Evolutionary conservation across 2,888 invertebrate species (phyloP), one percentile per base, ranked within the genome.

Genomic region (Calephelis perditalis): DNA sequence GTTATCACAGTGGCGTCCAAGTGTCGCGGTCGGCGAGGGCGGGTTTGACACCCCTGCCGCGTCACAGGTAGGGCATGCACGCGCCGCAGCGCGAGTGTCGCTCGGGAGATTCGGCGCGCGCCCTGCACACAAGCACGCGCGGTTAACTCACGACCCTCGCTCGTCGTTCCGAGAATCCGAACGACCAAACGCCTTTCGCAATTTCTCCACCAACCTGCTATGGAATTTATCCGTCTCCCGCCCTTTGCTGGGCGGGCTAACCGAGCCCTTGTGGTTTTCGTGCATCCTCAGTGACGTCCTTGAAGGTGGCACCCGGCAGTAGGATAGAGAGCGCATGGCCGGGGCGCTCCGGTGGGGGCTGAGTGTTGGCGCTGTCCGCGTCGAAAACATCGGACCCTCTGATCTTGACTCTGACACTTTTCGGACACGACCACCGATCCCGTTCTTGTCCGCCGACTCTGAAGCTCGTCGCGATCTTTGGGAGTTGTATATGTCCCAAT

Each of bases 401-500:
- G 95, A 95, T 68, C 94, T 94, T 44, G 92, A 92, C 82, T 95
- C 95, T 37, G 95, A 95, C 70, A 94, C 93, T 89, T 95, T 95
- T 71, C 78, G 69, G 66, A 75, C 67, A 65, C 69, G 64, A 62
- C 78, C 66, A 65, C 70, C 81, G 55, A 66, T 65, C 9, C 66
- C 71, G 54, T 64, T 66, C 70, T 86, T 84, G 74, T 86, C 86
- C 71, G 78, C 74, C 9, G 95, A 94, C 84, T 96, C 96, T 8
- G 96, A 96, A 54, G 93, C 92, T 68, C 95, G 93, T 70, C 96
- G 92, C 61, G 94, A 93, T 66, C 96, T 93, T 81, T 94, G 94
- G 68, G 95, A 94, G 91, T 96, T 96, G 92, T 97, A 97, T 77
- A 97, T 96, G 84, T 97, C 96, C 93, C 96, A 97, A 84, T 97